A percentile compares a stretch with the other conserved stretches of the same genome.
Evolutionary conservation across 1,140 invertebrate species (phyloP).

Genomic region (Cyclina sinensis): DNA sequence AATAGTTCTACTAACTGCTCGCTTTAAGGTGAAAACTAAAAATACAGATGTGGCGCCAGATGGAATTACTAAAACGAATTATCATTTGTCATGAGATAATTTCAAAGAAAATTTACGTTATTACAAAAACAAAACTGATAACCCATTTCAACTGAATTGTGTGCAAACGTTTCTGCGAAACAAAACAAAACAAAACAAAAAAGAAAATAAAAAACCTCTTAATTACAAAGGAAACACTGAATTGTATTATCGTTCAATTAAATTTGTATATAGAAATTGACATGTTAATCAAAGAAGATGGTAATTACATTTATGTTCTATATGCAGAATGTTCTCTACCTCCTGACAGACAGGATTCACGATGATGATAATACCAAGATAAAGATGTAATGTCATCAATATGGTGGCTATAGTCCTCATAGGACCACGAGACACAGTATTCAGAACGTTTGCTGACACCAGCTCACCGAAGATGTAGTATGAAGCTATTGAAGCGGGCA

Average conservation of each 20-base stretch:
- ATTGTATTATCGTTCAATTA: too few species aligned
- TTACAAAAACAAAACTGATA: too few species aligned
- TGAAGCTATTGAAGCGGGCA: slow-evolving; percentile 78
- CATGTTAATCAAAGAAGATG: too few species aligned
- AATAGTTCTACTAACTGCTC: slow-evolving; percentile 91
- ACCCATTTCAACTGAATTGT: too few species aligned
- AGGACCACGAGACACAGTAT: slow-evolving; percentile 68
- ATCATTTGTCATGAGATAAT: too few species aligned
- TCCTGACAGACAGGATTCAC: slow-evolving; percentile 88
- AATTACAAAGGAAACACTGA: too few species aligned
- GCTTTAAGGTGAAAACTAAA: slow-evolving; percentile 93
- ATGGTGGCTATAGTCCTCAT: slow-evolving; percentile 76
- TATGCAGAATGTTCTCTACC: slow-evolving; percentile 90
- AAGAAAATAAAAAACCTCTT: too few species aligned
- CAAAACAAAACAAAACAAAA: too few species aligned
- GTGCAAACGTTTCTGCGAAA: too few species aligned
- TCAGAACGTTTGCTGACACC: slow-evolving; percentile 79
- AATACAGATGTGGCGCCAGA: slow-evolving; percentile 77
- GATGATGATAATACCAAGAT: slow-evolving; percentile 86
- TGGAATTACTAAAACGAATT: too few species aligned
- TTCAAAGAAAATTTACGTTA: too few species aligned
- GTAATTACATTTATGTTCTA: slow-evolving; percentile 88
- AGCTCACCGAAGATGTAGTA: slow-evolving; percentile 78
- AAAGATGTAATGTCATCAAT: slow-evolving; percentile 85
- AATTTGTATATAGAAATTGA: too few species aligned